These are phyloP conservation scores for Trinorchestia longiramus DNA, from an alignment of 1,140 invertebrate species.

Conservation along the genomic window DNA sequence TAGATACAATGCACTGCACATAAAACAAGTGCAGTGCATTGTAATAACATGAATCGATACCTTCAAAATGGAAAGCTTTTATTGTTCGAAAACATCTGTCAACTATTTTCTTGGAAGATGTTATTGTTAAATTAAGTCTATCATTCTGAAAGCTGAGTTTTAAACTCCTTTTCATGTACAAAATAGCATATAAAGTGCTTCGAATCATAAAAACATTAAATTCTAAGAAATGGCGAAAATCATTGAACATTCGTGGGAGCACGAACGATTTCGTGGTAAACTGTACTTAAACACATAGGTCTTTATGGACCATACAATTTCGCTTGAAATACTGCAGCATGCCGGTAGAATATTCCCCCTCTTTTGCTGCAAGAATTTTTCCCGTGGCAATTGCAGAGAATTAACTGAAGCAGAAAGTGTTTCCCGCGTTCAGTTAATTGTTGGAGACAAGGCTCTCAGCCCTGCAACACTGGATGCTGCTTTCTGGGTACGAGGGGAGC, in stretches of 20 bases:
- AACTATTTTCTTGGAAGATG: too few relatives aligned
- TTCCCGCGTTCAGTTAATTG: neutral
- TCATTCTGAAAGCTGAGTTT: too few relatives aligned
- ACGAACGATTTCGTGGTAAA: too few relatives aligned
- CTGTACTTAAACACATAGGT: neutral
- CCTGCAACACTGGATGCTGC: neutral
- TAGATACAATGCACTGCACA: neutral
- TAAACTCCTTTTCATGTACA: too few relatives aligned
- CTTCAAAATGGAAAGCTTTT: too few relatives aligned
- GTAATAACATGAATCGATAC: too few relatives aligned
- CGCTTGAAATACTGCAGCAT: neutral
- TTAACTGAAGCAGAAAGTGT: constrained; percentile 15
- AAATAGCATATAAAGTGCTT: too few relatives aligned
- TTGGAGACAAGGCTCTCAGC: constrained; percentile 29
- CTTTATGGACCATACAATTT: neutral
- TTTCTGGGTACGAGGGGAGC: neutral
- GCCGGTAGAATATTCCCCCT: neutral
- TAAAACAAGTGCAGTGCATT: neutral
- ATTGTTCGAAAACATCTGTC: too few relatives aligned
- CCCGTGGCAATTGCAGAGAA: neutral
- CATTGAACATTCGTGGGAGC: too few relatives aligned
- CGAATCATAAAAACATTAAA: too few relatives aligned
- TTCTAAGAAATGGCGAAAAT: too few relatives aligned
- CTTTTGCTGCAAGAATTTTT: neutral
- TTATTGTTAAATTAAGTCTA: too few relatives aligned